A percentile compares a stretch with the other conserved stretches of the same genome.
Evolutionary conservation across 2,113 vertebrate species (phyloP).

Genomic region (Dolichallabes microphthalmus): DNA sequence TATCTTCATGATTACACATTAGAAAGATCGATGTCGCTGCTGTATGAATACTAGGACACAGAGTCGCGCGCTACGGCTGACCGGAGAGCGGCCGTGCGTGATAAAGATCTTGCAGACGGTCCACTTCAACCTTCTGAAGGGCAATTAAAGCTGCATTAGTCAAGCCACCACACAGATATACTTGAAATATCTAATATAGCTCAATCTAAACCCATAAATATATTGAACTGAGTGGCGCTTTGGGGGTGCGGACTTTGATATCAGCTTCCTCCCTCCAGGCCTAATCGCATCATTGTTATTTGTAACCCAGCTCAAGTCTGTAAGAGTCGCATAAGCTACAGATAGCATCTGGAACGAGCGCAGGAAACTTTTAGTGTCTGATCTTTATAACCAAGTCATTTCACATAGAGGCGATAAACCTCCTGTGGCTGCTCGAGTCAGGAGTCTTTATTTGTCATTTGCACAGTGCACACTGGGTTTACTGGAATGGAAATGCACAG

Average conservation of each 20-base stretch:
- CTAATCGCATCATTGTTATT: constrained; percentile 37
- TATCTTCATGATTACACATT: constrained; percentile 12
- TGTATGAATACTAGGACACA: neutral
- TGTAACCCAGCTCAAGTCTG: constrained; percentile 14
- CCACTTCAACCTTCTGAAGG: constrained; percentile 32
- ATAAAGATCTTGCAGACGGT: constrained; percentile 29
- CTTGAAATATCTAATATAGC: constrained; percentile 21
- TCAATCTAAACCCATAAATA: constrained; percentile 23
- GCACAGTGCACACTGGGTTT: neutral
- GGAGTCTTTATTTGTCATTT: neutral
- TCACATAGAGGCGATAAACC: constrained; percentile 2
- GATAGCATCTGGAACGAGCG: neutral
- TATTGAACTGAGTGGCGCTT: neutral
- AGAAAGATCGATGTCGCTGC: constrained; percentile 22
- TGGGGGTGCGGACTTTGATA: neutral
- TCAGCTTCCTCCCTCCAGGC: constrained; percentile 26
- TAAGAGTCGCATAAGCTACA: neutral
- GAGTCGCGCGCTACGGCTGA: neutral
- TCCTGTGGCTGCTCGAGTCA: neutral
- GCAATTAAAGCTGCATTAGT: constrained; percentile 41
- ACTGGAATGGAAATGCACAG: neutral
- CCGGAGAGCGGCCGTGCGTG: neutral
- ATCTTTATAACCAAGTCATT: constrained; percentile 34
- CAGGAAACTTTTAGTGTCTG: constrained; percentile 25
- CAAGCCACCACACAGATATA: constrained; percentile 1